Evolutionary conservation across 2,888 invertebrate genomes (phyloP).

Genomic region (Microctonus brassicae): DNA sequence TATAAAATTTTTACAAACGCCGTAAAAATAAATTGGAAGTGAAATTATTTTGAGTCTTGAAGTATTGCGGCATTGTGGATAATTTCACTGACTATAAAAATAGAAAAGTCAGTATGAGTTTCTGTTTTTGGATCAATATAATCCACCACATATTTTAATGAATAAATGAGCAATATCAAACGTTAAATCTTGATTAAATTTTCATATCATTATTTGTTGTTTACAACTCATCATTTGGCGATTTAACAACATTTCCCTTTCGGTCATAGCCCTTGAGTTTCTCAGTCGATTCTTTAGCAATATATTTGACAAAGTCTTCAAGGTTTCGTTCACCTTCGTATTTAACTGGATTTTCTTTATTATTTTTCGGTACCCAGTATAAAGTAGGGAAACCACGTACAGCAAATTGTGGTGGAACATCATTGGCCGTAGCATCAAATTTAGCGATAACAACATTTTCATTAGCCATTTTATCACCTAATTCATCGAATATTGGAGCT

Average conservation of each 20-base stretch:
- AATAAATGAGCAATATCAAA: not conserved
- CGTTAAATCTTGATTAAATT: not conserved
- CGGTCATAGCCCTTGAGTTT: slow-evolving; percentile 91
- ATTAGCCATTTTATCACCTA: slow-evolving; percentile 87
- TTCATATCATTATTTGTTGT: slow-evolving; percentile 25
- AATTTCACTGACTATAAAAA: not conserved
- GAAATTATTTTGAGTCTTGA: not conserved
- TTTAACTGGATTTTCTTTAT: slow-evolving; percentile 81
- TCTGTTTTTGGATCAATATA: not conserved
- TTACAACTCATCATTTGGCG: slow-evolving; percentile 73
- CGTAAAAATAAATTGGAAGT: not conserved
- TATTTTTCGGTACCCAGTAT: slow-evolving; percentile 92
- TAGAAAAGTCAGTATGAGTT: not conserved
- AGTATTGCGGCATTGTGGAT: not conserved
- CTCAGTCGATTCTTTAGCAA: slow-evolving; percentile 90
- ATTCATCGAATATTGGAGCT: slow-evolving; percentile 92
- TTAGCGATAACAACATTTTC: slow-evolving; percentile 95
- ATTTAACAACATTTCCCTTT: slow-evolving; percentile 80
- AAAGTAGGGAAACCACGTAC: slow-evolving; percentile 98
- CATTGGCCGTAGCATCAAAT: slow-evolving; percentile 98
- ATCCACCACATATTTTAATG: not conserved
- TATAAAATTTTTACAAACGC: not conserved
- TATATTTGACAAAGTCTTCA: slow-evolving; percentile 94
- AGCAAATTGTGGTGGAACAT: slow-evolving; percentile 91
- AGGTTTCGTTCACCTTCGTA: slow-evolving; percentile 95